Conservation (phyloP, 2,113 vertebrate species). For the Odocoileus virginianus region DNA sequence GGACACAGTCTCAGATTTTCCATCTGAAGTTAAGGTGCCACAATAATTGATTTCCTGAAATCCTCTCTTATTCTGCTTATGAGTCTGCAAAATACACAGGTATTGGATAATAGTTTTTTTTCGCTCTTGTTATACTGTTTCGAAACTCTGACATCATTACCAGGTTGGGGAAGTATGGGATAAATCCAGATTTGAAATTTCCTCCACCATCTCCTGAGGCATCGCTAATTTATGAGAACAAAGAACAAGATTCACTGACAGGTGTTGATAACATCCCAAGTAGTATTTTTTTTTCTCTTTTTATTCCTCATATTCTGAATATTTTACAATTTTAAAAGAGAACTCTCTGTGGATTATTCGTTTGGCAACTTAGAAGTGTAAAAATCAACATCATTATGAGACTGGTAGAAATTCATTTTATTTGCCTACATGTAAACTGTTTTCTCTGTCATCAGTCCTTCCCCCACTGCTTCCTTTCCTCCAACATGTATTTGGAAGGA, state of each 20-base stretch:
- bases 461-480: background rate
- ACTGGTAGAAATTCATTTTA: background rate
- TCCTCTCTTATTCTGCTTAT: background rate
- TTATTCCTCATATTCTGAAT: background rate
- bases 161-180: background rate
- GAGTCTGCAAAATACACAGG: background rate
- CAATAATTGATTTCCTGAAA: background rate
- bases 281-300: background rate
- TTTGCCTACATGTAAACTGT: background rate
- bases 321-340: background rate
- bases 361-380: background rate
- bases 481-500: background rate
- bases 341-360: background rate
- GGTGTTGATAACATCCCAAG: background rate
- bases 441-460: background rate
- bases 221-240: background rate
- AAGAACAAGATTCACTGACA: background rate
- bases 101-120: background rate
- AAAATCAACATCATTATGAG: background rate
- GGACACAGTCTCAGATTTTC: background rate
- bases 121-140: background rate
- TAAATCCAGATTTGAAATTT: background rate
- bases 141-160: background rate
- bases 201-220: background rate
- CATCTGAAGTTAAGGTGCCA: background rate